Conservation (phyloP, 2,888 invertebrate genomes). For the Rhaphigaster nebulosa region DNA sequence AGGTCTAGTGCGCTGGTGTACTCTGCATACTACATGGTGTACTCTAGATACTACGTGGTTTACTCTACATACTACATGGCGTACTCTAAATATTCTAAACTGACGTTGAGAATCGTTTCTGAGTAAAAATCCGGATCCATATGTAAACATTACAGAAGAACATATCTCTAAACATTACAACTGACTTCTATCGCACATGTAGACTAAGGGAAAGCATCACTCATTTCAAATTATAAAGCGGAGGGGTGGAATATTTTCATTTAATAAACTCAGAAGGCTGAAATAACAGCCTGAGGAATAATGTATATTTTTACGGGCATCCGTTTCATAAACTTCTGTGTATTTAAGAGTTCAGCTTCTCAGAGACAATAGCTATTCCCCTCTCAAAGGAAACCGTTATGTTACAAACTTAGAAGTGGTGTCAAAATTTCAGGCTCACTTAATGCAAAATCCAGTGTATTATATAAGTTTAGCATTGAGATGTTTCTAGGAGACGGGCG, state of each 20-base stretch:
- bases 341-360: constrained; percentile 34
- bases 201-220: neutral
- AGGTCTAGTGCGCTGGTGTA: too few species aligned
- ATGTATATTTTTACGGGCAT: constrained; percentile 19
- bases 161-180: neutral
- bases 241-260: constrained; percentile 1
- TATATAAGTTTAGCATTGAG: constrained; percentile 50
- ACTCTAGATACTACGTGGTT: too few species aligned
- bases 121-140: too few species aligned
- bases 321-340: constrained; percentile 38
- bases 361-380: constrained; percentile 20
- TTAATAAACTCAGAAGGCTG: constrained; percentile 18
- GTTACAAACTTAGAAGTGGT: constrained; percentile 40
- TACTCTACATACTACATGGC: too few species aligned
- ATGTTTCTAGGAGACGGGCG: neutral
- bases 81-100: too few species aligned
- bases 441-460: constrained; percentile 48
- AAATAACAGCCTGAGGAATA: constrained; percentile 13
- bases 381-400: constrained; percentile 41
- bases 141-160: too few species aligned
- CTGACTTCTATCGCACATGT: neutral
- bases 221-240: neutral
- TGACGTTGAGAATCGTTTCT: too few species aligned
- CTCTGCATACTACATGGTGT: too few species aligned
- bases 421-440: constrained; percentile 34